Evolutionary conservation across 2,113 vertebrate species (phyloP), one percentile per base, ranked within the genome.

Genomic region (Boleophthalmus pectinirostris): DNA sequence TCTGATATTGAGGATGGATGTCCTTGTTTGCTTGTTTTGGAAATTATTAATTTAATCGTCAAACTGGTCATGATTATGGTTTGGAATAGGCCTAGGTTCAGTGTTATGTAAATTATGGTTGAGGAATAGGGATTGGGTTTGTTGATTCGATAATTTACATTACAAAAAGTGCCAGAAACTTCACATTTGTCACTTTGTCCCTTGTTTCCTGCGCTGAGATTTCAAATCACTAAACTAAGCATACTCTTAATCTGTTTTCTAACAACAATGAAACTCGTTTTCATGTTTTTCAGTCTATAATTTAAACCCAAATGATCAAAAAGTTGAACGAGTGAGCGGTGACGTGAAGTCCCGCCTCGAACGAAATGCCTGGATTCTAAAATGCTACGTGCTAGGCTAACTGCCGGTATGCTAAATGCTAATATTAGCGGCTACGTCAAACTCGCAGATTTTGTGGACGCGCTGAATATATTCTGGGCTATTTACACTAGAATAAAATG

Each of bases 371-470:
- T 14, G 1, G 56, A 2, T 5, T 58, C 1, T 58, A 25, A 12
- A 24, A 58, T 58, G 56, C 56, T 58, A 58, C 56, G 6, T 43
- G 14, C 69, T 46, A n/a, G 46, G 47, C 85, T 83, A 87, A 81
- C 85, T 84, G 29, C 77, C 68, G 80, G 77, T 46, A 70, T 64
- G 85, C 83, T 79, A 78, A 70, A 70, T 64, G 85, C 83, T 79
- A 78, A 70, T 6, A 60, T 24, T 66, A 78, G 64, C 68, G 13
- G 43, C 60, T 51, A 12, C 46, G 25, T 24, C 65, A n/a, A 79
- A 76, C 14, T 9, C 2, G 14, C 46, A 29, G 6, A 38, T 25
- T 63, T 33, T 1, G 7, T 38, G 15, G 13, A 8, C 2, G 13
- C 35, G 15, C 60, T 13, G 56, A 7, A 35, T 0, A 35, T 14